Evolutionary conservation across 2,113 vertebrate species (phyloP).

Genomic region (Burhinus bistriatus): DNA sequence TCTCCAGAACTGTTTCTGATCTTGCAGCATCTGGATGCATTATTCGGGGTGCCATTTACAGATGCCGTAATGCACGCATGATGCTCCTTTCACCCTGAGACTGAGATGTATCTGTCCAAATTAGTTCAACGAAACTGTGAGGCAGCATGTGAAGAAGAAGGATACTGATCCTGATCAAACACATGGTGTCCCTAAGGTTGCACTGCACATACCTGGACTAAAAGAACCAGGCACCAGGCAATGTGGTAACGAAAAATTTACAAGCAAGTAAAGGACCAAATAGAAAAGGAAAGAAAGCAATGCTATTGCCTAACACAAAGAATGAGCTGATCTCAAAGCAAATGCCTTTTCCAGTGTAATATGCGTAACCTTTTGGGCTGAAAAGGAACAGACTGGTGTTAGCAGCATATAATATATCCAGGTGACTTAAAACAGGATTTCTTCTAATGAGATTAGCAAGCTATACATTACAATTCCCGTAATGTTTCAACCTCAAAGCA

Average conservation of each 20-base stretch:
- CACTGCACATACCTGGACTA: background rate
- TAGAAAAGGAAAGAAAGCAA: background rate
- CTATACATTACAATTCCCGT: background rate
- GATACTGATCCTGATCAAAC: background rate
- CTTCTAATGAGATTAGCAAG: conserved; percentile 22
- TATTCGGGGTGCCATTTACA: background rate
- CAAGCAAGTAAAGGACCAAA: background rate
- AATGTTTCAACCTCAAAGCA: background rate
- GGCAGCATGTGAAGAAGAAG: background rate
- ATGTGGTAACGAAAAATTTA: background rate
- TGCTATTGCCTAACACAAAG: background rate
- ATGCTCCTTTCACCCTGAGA: background rate
- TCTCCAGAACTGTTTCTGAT: background rate
- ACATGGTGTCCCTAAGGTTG: background rate
- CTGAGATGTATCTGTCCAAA: background rate
- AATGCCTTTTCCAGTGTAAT: background rate
- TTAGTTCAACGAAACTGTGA: background rate
- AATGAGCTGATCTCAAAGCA: background rate
- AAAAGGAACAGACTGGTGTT: background rate
- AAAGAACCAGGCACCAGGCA: background rate
- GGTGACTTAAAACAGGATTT: background rate
- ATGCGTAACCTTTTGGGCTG: background rate
- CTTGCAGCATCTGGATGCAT: background rate
- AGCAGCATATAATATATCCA: background rate
- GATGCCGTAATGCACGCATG: rapidly evolving